Evolutionary conservation across 2,113 vertebrate genomes (phyloP).

Genomic region (Promerops cafer): DNA sequence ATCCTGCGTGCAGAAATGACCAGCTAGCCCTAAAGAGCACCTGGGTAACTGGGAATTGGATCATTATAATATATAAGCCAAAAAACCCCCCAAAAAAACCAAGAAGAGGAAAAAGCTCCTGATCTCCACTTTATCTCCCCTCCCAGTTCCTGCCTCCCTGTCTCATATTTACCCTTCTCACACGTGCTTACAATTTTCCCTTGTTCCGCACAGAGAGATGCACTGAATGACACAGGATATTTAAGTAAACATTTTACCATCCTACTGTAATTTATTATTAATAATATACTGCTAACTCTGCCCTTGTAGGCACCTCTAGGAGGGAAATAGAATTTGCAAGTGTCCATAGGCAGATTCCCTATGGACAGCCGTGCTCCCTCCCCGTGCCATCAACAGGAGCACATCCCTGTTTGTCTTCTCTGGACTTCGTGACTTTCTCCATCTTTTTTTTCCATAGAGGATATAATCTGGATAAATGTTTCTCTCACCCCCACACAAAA

Average conservation of each 20-base stretch:
- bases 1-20: background rate
- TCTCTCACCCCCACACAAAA: background rate
- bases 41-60: background rate
- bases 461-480: background rate
- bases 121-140: background rate
- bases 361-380: background rate
- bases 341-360: background rate
- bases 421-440: background rate
- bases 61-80: background rate
- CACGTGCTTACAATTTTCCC: background rate
- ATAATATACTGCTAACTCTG: constrained; percentile 38
- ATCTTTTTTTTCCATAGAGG: background rate
- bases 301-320: constrained; percentile 41
- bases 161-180: background rate
- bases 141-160: background rate
- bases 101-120: background rate
- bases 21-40: rapidly evolving
- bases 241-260: constrained; percentile 5
- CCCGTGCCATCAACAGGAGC: rapidly evolving
- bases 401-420: background rate
- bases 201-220: background rate
- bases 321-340: background rate
- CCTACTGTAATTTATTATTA: constrained; percentile 51
- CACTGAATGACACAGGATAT: background rate
- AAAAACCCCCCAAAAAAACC: background rate